These are phyloP conservation scores for Phorcus lineatus DNA, from an alignment of 2,888 invertebrate species.

Conservation along the genomic window DNA sequence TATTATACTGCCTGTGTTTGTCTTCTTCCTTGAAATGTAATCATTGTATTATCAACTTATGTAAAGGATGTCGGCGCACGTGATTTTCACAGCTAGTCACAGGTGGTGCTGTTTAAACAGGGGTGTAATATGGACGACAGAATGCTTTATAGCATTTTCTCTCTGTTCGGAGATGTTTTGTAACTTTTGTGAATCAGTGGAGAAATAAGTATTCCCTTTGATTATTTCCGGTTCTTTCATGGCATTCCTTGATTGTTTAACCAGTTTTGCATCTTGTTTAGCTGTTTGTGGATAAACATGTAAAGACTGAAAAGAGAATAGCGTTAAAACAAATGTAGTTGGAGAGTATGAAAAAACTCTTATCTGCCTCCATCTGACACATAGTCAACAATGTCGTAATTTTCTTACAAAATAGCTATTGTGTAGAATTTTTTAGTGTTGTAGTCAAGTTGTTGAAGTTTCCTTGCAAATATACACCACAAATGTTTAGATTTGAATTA, in stretches of 20 bases:
- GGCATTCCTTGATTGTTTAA: not conserved
- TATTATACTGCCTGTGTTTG: not conserved
- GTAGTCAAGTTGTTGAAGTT: too few species aligned
- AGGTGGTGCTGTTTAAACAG: conserved; percentile 8
- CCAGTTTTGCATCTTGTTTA: conserved; percentile 5
- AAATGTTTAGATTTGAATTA: too few species aligned
- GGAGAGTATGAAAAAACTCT: too few species aligned
- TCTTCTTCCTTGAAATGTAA: conserved; percentile 4
- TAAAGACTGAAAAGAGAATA: too few species aligned
- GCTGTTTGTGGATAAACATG: conserved; percentile 14
- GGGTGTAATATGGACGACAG: conserved; percentile 1
- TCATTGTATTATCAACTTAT: not conserved
- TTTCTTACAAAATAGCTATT: too few species aligned
- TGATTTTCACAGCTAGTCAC: not conserved
- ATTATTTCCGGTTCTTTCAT: conserved; percentile 13
- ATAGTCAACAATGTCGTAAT: too few species aligned
- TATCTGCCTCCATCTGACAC: too few species aligned
- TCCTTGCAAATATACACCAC: too few species aligned
- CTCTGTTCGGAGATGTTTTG: conserved; percentile 3
- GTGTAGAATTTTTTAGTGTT: too few species aligned
- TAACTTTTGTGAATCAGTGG: not conserved
- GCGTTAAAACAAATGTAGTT: too few species aligned
- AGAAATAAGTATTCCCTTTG: not conserved
- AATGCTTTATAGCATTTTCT: conserved; percentile 2
- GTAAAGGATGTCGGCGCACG: not conserved